These are phyloP conservation scores for Sesamia inferens DNA, from an alignment of 2,888 invertebrate genomes.

Conservation along the genomic window DNA sequence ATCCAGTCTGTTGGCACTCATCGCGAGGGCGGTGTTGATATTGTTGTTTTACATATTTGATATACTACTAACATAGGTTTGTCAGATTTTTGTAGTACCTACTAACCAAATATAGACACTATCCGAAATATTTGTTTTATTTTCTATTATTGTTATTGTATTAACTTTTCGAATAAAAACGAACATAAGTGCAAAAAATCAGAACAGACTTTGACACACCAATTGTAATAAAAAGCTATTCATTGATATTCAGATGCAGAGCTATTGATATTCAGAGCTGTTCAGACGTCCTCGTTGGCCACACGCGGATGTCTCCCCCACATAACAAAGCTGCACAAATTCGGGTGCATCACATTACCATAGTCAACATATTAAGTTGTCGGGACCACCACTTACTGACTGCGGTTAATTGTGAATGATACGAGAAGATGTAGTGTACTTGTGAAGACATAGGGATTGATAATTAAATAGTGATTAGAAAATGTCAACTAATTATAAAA, in stretches of 20 bases:
- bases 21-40: too few relatives aligned
- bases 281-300: not conserved
- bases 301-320: slow-evolving; percentile 2
- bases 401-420: not conserved
- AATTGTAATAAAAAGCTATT: too few relatives aligned
- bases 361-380: slow-evolving; percentile 29
- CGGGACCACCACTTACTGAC: slow-evolving; percentile 14
- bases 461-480: not conserved
- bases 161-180: too few relatives aligned
- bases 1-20: too few relatives aligned
- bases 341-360: slow-evolving; percentile 50
- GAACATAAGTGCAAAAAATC: too few relatives aligned
- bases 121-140: too few relatives aligned
- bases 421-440: not conserved
- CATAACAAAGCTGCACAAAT: slow-evolving; percentile 22
- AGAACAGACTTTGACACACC: slow-evolving; percentile 1
- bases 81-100: too few relatives aligned
- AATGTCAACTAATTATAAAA: not conserved
- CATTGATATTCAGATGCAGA: too few relatives aligned
- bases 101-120: too few relatives aligned
- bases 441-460: not conserved
- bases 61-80: too few relatives aligned
- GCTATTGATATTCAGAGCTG: slow-evolving; percentile 40
- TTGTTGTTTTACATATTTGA: too few relatives aligned
- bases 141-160: too few relatives aligned